Percentiles rank a stretch among this genome's conserved stretches.
These are phyloP conservation scores for Heterotis niloticus DNA, from an alignment of 2,113 vertebrate species.

Conservation along the genomic window DNA sequence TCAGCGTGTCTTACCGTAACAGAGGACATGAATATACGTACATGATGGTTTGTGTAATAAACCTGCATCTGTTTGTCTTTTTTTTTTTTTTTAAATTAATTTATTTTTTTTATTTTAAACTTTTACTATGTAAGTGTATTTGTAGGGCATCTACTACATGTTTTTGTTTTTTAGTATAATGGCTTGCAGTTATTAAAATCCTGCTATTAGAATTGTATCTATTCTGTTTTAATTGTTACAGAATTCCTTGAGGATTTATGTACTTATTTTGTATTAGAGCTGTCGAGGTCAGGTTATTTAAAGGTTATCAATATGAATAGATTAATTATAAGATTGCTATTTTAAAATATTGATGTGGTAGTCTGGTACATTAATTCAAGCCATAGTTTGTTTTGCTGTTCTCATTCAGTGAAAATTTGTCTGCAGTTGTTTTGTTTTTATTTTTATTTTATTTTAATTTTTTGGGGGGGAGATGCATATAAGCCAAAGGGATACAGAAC, in stretches of 20 bases:
- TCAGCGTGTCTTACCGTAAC: not conserved
- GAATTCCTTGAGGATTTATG: conserved; percentile 2
- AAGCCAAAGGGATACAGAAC: conserved; percentile 17
- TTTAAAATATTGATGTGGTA: conserved; percentile 37
- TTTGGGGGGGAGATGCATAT: no score
- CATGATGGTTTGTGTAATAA: not conserved
- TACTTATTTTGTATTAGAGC: not conserved
- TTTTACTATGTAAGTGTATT: not conserved
- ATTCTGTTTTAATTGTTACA: conserved; percentile 2
- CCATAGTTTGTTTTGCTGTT: conserved; percentile 21
- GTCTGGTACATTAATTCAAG: conserved; percentile 36
- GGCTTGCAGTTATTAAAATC: conserved; percentile 19
- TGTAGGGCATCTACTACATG: not conserved
- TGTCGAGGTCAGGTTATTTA: conserved; percentile 7
- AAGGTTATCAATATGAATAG: conserved; percentile 17
- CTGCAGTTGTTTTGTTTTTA: conserved; percentile 1
- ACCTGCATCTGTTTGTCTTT: not conserved
- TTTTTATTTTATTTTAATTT: no score
- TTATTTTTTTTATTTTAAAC: not conserved
- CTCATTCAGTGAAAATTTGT: conserved; percentile 15
- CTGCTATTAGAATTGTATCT: conserved; percentile 23
- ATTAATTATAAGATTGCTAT: not conserved
- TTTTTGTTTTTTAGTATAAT: not conserved
- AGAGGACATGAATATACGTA: not conserved
- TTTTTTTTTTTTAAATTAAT: not conserved